These are phyloP conservation scores for Tromatobia lineatoria DNA, from an alignment of 2,888 invertebrate species.

Conservation along the genomic window DNA sequence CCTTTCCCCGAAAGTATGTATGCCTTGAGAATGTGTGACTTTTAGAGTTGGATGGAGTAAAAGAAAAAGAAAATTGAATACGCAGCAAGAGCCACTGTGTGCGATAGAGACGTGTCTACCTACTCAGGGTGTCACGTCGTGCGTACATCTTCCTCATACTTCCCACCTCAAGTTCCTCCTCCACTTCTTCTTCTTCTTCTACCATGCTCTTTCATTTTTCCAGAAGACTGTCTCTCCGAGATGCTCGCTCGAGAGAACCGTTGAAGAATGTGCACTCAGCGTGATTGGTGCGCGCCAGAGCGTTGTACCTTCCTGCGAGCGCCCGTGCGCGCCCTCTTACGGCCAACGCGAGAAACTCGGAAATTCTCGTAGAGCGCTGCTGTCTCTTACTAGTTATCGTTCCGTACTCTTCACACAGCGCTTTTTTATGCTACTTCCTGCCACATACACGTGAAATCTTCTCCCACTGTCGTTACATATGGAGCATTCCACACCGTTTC, in stretches of 20 bases:
- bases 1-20: slow-evolving; percentile 47
- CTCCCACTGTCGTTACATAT: too few species aligned
- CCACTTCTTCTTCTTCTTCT: slow-evolving; percentile 33
- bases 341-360: slow-evolving; percentile 77
- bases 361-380: slow-evolving; percentile 70
- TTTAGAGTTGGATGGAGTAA: slow-evolving; percentile 2
- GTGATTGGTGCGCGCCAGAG: slow-evolving; percentile 81
- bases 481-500: too few species aligned
- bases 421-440: too few species aligned
- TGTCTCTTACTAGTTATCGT: too few species aligned
- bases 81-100: slow-evolving; percentile 16
- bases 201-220: slow-evolving; percentile 52
- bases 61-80: slow-evolving; percentile 5
- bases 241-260: slow-evolving; percentile 71
- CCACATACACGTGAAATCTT: too few species aligned
- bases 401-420: too few species aligned
- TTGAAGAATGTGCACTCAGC: slow-evolving; percentile 84
- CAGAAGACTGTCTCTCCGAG: slow-evolving; percentile 58
- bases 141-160: slow-evolving; percentile 35
- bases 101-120: not conserved
- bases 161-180: slow-evolving; percentile 29
- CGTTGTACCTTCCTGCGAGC: slow-evolving; percentile 67
- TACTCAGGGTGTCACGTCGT: slow-evolving; percentile 12
- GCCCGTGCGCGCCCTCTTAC: slow-evolving; percentile 1
- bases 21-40: slow-evolving; percentile 18